Base-by-base conservation (phyloP, 1,140 invertebrate genomes). In the Ectropis grisescens region DNA sequence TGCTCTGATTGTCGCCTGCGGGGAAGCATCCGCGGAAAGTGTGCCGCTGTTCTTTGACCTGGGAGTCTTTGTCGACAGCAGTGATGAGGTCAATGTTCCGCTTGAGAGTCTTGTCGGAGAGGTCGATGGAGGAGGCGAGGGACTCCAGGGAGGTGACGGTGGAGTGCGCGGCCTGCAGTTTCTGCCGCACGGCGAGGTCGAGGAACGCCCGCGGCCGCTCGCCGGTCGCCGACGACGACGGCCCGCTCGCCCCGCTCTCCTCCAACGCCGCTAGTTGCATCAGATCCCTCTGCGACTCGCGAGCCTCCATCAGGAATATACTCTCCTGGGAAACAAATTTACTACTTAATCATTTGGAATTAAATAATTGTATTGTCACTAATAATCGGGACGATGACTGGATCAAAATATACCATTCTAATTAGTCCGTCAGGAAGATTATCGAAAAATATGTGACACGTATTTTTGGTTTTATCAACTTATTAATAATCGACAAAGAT, bases 221-320 rank as follows among this genome's bases (percentile, higher is more conserved):
- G 2, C 42, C 19, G 24, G 26, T 19, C 9, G 50, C 29, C 12
- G 41, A 33, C 4, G 36, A 15, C 24, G 35, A 26, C 13, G 28
- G 42, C 41, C 22, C 41, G 46, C 2, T 41, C 52, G 11, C 42
- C 28, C 44, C 30, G n/a, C 24, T 30, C 7, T 52, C 54, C 2
- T 69, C 69, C 25, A 61, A 28, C 11, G 67, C 60, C 3, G 69
- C 58, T 42, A 60, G 34, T n/a, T 47, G 54, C 51, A 82, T 74
- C 0, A 82, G 28, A 8, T 87, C 86, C 37, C 89, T 89, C 61
- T 91, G 90, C 19, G 86, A 90, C 64, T 91, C 90, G 36, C 90
- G 85, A 25, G 91, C 91, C 72, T 93, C 91, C 36, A 91, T 76
- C 43, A 92, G 62, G 64, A 94, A 94, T 61, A 94, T 91, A 47